Base-by-base conservation (phyloP, 2,888 invertebrate genomes). In the Protonemura montana region DNA sequence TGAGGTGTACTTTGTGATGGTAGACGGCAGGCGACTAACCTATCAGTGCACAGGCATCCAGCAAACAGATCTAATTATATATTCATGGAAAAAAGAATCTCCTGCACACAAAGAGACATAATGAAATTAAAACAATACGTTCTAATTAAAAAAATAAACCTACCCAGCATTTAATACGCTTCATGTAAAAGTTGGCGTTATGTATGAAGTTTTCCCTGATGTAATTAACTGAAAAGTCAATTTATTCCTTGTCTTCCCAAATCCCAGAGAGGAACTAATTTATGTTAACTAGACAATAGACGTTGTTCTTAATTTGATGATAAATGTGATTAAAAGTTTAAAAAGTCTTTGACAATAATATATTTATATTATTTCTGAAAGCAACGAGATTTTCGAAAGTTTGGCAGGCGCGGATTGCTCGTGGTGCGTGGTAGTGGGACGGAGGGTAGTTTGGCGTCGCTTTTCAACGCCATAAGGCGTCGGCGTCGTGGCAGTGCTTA, bases 91-190 rank as follows among this genome's bases (percentile, higher is more conserved):
- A 35, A 35, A 35, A 35, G 35, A 35, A 59, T 59, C 59, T 59
- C 59, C n/a, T n/a, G n/a, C n/a, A 59, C 21, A 59, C 59, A 59
- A 59, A 59, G 59, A 21, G 59, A 59, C 59, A 59, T 59, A 59
- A 59, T 59, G 59, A 59, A 59, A 59, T 21, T 59, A 59, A 59
- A 59, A 59, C 59, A 59, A 59, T 59, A 59, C 59, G 59, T 59
- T 59, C 59, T 59, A 59, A 59, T 59, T 59, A 59, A 21, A 59
- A 59, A 59, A 59, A 59, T 59, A 59, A 59, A 59, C 59, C 6
- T 59, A 59, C 59, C 59, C 59, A 59, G 59, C 59, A 59, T 59
- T 59, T 59, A 59, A 59, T 59, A 59, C 59, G 59, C 59, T 59
- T 59, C 59, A 59, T 59, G 59, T 59, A 59, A 59, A 59, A 59